A percentile compares a stretch with the other conserved stretches of the same genome.
phyloP scores from a whole-genome alignment of 2,113 vertebrate genomes.

The Lanius ludovicianus region DNA sequence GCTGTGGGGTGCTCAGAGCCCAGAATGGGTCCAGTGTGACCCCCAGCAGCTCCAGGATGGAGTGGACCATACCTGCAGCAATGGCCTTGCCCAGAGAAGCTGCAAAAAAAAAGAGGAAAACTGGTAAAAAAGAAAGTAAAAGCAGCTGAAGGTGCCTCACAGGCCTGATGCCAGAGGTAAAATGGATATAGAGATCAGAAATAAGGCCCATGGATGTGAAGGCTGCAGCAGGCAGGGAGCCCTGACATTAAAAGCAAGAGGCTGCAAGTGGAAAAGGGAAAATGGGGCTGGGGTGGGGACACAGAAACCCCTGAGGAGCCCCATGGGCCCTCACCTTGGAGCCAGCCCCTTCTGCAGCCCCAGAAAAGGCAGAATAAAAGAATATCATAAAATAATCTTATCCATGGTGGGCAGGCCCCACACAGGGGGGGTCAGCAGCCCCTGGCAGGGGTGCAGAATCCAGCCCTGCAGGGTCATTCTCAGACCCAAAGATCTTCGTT shows the following conservation, averaged over 20 bases:
- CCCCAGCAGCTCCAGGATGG: not conserved
- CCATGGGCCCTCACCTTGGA: rapidly evolving
- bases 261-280: not conserved
- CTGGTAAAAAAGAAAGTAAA: not conserved
- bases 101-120: not conserved
- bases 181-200: not conserved
- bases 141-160: not conserved
- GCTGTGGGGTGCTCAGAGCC: not conserved
- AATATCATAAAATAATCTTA: rapidly evolving
- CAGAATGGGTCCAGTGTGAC: not conserved
- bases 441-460: not conserved
- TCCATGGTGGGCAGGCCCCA: not conserved
- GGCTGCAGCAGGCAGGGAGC: not conserved
- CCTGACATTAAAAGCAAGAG: not conserved
- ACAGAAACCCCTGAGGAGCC: rapidly evolving
- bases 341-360: not conserved
- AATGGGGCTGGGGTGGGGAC: rapidly evolving
- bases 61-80: not conserved
- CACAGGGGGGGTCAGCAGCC: not conserved
- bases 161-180: rapidly evolving
- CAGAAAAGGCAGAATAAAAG: not conserved
- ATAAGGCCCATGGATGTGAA: rapidly evolving
- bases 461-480: not conserved
- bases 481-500: not conserved
- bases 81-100: not conserved